Percentiles rank a stretch among this genome's conserved stretches.
Evolutionary conservation across 2,888 invertebrate genomes (phyloP).

Genomic region (Petrophora chlorosata): DNA sequence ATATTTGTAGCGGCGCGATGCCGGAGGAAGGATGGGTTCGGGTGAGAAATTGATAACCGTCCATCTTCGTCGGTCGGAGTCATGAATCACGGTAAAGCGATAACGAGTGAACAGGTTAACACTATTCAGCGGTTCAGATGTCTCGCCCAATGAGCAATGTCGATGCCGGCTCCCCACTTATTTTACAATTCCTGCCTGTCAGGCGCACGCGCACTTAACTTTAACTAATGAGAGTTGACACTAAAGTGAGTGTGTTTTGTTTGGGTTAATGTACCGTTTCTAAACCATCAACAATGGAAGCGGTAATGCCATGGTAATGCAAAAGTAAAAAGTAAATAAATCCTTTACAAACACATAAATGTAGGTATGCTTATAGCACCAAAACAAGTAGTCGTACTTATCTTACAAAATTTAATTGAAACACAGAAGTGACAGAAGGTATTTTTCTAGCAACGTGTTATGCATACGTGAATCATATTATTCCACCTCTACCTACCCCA

Average conservation of each 20-base stretch:
- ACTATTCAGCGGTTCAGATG: slow-evolving; percentile 4
- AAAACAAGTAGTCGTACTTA: too few species aligned
- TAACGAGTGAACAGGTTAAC: background rate
- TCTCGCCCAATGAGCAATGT: background rate
- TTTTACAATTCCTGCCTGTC: slow-evolving; percentile 1
- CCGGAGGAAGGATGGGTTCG: slow-evolving; percentile 7
- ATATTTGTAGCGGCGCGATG: slow-evolving; percentile 16
- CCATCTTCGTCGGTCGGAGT: slow-evolving; percentile 17
- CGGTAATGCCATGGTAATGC: too few species aligned
- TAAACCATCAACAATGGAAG: too few species aligned
- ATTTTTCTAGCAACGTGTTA: background rate
- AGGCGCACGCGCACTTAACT: background rate
- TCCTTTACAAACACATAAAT: too few species aligned
- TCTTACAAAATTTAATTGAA: too few species aligned
- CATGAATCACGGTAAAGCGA: slow-evolving; percentile 7
- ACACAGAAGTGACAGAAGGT: background rate
- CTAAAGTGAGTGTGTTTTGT: slow-evolving; percentile 1
- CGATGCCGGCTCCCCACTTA: background rate
- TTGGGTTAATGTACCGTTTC: background rate
- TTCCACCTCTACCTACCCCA: slow-evolving; percentile 16
- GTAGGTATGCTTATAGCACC: too few species aligned
- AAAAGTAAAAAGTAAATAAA: too few species aligned
- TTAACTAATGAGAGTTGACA: slow-evolving; percentile 13
- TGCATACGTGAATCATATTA: slow-evolving; percentile 12
- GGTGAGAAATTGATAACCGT: slow-evolving; percentile 44